Evolutionary conservation across 2,888 invertebrate genomes (phyloP), one percentile per base, ranked within the genome.

Genomic region (Cosmorhoe ocellata): DNA sequence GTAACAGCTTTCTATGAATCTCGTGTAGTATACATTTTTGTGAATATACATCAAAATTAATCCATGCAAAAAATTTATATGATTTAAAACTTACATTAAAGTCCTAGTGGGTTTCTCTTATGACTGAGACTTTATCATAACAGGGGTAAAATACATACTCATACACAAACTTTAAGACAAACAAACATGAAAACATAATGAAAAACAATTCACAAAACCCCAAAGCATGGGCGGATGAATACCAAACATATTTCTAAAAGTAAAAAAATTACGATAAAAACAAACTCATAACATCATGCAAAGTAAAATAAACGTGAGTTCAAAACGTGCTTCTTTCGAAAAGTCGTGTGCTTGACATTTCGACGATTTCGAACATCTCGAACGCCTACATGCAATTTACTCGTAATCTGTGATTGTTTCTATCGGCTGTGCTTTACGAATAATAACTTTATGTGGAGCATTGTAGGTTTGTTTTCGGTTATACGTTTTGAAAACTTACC

Each of bases 401-500:
- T 24, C 5, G 5, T 24, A 24, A 24, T 7, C 7, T 52, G 67
- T 66, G 66, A 59, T 46, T 44, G 24, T 14, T 37, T 56, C 59
- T 62, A 63, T 51, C 46, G 33, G 59, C 59, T 56, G 65, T 63
- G 62, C 59, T 59, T 45, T 39, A 47, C 36, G 42, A 55, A 51
- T 42, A 50, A 32, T 11, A 51, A 58, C 55, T 61, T 58, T 38
- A 42, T 45, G 41, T 6, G 8, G 36, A 27, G 13, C 10, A 11
- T 0, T 38, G 14, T 14, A 27, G 37, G 32, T 45, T 13, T 26
- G 13, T 32, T 30, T 46, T 51, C 10, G 7, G 38, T 28, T 18
- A 33, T 39, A 7, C 4, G 18, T 13, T 14, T 58, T 24, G 30
- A 8, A 14, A 3, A 84, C 92, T 90, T 91, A 96, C 96, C 90